Conservation (phyloP, 2,888 invertebrate genomes). For the Lacanobia wlatinum region DNA sequence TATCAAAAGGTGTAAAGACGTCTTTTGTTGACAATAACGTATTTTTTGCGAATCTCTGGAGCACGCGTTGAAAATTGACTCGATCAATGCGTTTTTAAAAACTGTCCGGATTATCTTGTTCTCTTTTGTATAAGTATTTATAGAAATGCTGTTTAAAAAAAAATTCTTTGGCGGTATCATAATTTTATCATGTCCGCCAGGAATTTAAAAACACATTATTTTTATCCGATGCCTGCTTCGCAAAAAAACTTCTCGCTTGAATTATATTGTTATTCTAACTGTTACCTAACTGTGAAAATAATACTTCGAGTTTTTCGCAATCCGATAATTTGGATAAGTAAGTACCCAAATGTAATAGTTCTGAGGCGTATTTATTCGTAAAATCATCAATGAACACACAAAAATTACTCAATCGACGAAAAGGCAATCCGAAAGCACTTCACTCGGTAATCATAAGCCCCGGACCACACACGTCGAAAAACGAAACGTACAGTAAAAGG, state of each 20-base stretch:
- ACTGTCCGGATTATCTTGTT: conserved; percentile 68
- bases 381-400: conserved; percentile 35
- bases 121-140: conserved; percentile 70
- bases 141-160: conserved; percentile 39
- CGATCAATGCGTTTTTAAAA: conserved; percentile 66
- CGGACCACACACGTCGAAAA: conserved; percentile 87
- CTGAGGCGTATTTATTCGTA: conserved; percentile 19
- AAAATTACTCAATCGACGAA: conserved; percentile 59
- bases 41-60: conserved; percentile 79
- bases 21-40: conserved; percentile 72
- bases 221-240: not conserved
- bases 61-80: conserved; percentile 85
- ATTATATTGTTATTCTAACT: not conserved
- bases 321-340: conserved; percentile 13
- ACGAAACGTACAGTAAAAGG: conserved; percentile 87
- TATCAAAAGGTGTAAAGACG: conserved; percentile 82
- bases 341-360: not conserved
- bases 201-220: not conserved
- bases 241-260: not conserved
- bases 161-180: conserved; percentile 53
- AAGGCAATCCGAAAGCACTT: conserved; percentile 57
- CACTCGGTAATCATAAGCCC: conserved; percentile 45
- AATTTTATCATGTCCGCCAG: not conserved
- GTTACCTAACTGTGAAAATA: not conserved
- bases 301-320: not conserved